Base-by-base conservation (phyloP, 2,113 vertebrate species). In the Sphyrna mokarran region DNA sequence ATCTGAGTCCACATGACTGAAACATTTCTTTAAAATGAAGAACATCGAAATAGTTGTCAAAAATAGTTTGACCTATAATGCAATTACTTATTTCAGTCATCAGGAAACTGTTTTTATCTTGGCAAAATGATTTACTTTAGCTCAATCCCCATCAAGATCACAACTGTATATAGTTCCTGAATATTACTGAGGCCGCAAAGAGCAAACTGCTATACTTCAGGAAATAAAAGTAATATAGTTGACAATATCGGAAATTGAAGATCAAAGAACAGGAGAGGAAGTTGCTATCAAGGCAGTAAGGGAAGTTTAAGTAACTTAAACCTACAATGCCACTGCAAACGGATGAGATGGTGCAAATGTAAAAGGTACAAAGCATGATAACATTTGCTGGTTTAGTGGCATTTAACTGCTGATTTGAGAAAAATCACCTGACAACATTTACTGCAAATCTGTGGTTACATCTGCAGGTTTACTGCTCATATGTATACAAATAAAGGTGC, bases 221-320 rank as follows among this genome's bases (percentile, higher is more conserved):
- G 16, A 37, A 93, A 70, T 22, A 76, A 72, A 54, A 54, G n/a
- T 16, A 3, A 16, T 95, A 72, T 76, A 72, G 68, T 33, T 18
- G 68, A 33, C 40, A 70, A 54, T 93, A 72, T 48, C 43, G 76
- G 69, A 22, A 90, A 4, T 8, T 48, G 43, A 72, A 95, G 94
- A 95, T 95, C 68, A 94, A 91, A 89, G 68, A 16, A 70, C 37
- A 95, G 37, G 68, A 76, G 69, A 95, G 94, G 94, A 95, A 95
- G 94, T 76, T 54, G 69, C 68, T 54, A 76, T 72, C 94, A 72
- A 95, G 69, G 94, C 43, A 95, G 26, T 40, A 43, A 91, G 93
- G 93, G 93, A 94, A 69, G 63, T 94, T 90, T 61, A 90, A 90
- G 87, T 90, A 58, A 33, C 48, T 54, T 90, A 90, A 54, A 90